Percentiles rank a stretch among this genome's conserved stretches.
phyloP scores from a whole-genome alignment of 2,113 vertebrate species.

The Lucifuga dentata region DNA sequence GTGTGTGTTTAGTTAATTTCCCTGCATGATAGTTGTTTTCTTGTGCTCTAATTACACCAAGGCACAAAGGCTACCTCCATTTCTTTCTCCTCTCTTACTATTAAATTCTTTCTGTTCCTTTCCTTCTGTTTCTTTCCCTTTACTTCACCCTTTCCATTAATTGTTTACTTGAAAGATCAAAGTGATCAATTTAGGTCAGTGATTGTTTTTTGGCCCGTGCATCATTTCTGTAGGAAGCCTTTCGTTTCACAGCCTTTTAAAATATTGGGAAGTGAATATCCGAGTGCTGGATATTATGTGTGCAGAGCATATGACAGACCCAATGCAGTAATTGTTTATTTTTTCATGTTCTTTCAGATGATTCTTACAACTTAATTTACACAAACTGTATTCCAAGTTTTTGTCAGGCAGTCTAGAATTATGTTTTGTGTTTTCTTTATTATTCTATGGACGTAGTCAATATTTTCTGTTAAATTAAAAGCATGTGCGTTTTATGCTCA shows the following conservation, averaged over 20 bases:
- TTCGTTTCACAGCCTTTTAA: neutral
- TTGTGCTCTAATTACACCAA: slow-evolving; percentile 88
- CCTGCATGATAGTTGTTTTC: slow-evolving; percentile 73
- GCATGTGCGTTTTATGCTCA: too few relatives aligned
- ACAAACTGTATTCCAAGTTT: neutral
- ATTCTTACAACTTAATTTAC: too few relatives aligned
- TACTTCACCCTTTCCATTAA: slow-evolving; percentile 7
- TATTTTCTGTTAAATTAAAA: too few relatives aligned
- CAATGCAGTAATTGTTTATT: neutral
- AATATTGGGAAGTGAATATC: neutral
- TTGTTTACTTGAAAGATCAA: slow-evolving; percentile 83
- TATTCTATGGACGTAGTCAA: too few relatives aligned
- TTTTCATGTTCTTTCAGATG: neutral
- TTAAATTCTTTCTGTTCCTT: neutral
- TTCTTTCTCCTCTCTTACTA: slow-evolving; percentile 44
- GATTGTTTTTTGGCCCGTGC: slow-evolving; percentile 83
- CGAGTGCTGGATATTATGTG: neutral
- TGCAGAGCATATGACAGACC: neutral
- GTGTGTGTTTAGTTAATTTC: slow-evolving; percentile 77
- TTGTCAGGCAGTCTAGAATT: neutral
- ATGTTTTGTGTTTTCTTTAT: too few relatives aligned
- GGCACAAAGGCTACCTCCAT: slow-evolving; percentile 78
- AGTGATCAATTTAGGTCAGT: slow-evolving; percentile 87
- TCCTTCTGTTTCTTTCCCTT: slow-evolving; percentile 4
- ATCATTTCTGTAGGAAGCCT: slow-evolving; percentile 5